Base-by-base conservation (phyloP, 2,888 invertebrate genomes). In the Leptopilina drosophilae region DNA sequence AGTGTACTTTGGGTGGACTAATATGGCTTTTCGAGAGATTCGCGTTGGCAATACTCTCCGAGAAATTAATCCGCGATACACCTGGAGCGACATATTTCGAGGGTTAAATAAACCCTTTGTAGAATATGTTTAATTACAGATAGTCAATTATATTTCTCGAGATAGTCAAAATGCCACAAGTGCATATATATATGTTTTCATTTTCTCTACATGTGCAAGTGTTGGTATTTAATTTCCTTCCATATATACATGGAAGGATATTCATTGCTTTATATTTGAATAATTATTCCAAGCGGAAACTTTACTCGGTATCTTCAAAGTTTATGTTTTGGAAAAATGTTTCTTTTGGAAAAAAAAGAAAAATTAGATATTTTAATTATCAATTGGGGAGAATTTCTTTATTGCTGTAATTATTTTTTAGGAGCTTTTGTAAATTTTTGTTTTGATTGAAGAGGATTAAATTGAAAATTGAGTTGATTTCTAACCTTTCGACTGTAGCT, bases 31-130 rank as follows among this genome's bases (percentile, higher is more conserved):
- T 80, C 26, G 69, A 66, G 75, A 67, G 42, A 42, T 42, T 42
- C 15, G n/a, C 62, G 65, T 69, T 49, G 33, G 77, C 64, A 78
- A 80, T 77, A 80, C 69, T 77, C 77, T 78, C 77, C 3, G 65
- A 69, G 77, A 82, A 82, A 82, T 82, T 81, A 82, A 80, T 82
- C 77, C 81, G 62, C 79, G 80, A 79, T 81, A 78, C 77, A 66
- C 66, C 67, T 53, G 14, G 62, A 42, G 64, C 77, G 69, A 78
- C 80, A 64, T 75, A 80, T 76, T 26, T 49, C 2, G 69, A 66
- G 33, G 75, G 75, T 64, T 20, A 78, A 53, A 69, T 75, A 49
- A 46, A 77, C 64, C 49, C 64, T 64, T 33, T 64, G 64, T 64
- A 12, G 64, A 33, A 14, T 56, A 56, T 53, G 53, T 56, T 69